These are phyloP conservation scores for Blera fallax DNA, from an alignment of 2,888 invertebrate species.

Conservation along the genomic window DNA sequence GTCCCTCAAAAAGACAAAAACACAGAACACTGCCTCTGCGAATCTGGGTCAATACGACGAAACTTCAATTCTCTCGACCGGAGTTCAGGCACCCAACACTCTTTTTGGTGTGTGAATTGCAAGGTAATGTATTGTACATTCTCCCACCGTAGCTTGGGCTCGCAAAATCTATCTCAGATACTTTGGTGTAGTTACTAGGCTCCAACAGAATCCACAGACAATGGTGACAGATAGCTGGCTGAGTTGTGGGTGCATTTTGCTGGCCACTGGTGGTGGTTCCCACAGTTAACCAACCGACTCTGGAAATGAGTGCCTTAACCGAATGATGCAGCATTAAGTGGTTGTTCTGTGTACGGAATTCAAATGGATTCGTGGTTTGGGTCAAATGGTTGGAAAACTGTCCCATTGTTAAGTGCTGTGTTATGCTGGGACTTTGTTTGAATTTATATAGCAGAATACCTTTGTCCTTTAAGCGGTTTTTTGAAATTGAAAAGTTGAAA, in stretches of 20 bases:
- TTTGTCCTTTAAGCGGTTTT: conserved; percentile 62
- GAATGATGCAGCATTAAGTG: conserved; percentile 45
- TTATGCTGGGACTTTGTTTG: conserved; percentile 27
- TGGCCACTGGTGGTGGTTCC: conserved; percentile 57
- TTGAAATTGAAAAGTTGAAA: conserved; percentile 37
- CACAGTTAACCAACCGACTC: conserved; percentile 28
- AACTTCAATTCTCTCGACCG: conserved; percentile 24
- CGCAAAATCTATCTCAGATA: conserved; percentile 49
- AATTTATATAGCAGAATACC: conserved; percentile 1
- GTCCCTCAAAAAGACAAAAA: conserved; percentile 5
- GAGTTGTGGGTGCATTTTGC: conserved; percentile 55
- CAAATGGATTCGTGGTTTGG: conserved; percentile 44
- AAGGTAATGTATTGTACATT: conserved; percentile 3
- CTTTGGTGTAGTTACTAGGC: conserved; percentile 28
- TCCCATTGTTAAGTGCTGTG: conserved; percentile 44
- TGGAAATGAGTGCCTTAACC: conserved; percentile 33
- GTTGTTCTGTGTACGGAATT: conserved; percentile 37
- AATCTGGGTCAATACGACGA: conserved; percentile 47
- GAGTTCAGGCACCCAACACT: neutral
- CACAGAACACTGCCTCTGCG: neutral
- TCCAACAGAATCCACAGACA: conserved; percentile 19
- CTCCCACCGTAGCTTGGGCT: conserved; percentile 15
- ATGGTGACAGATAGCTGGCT: conserved; percentile 57
- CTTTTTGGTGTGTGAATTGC: conserved; percentile 42
- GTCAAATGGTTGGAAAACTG: conserved; percentile 58